Conservation (phyloP, 2,113 vertebrate species). For the Antechinus flavipes region DNA sequence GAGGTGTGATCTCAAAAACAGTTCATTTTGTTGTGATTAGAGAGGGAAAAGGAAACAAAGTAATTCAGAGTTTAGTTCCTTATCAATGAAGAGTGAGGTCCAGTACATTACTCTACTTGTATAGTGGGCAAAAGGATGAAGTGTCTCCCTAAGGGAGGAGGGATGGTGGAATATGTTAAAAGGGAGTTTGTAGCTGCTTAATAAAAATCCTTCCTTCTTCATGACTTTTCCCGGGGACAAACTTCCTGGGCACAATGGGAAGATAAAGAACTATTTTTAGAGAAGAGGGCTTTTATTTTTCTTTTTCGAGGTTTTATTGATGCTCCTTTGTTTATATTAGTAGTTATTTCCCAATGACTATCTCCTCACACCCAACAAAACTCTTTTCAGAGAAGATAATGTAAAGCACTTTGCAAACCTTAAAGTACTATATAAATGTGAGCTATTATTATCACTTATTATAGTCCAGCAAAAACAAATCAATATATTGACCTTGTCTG, state of each 20-base stretch:
- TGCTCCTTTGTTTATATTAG: neutral
- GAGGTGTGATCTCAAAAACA: neutral
- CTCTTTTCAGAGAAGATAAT: neutral
- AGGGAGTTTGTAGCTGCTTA: neutral
- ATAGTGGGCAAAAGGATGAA: neutral
- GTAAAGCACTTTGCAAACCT: neutral
- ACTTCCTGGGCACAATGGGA: neutral
- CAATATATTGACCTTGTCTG: neutral
- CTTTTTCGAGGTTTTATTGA: neutral
- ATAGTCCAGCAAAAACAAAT: neutral
- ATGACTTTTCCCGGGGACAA: neutral
- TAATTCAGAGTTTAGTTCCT: neutral
- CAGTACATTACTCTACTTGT: neutral
- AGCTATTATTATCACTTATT: neutral
- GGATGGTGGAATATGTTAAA: neutral
- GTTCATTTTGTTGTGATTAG: neutral
- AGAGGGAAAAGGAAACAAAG: neutral
- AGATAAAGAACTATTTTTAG: neutral
- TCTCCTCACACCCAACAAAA: neutral
- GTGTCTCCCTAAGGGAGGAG: neutral
- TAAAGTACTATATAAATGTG: neutral
- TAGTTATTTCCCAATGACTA: neutral
- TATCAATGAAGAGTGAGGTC: neutral
- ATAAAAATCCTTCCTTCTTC: neutral
- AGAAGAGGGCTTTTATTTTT: neutral